These are phyloP conservation scores for Megaceryle alcyon DNA, from an alignment of 2,797 vertebrate genomes.

Conservation along the genomic window DNA sequence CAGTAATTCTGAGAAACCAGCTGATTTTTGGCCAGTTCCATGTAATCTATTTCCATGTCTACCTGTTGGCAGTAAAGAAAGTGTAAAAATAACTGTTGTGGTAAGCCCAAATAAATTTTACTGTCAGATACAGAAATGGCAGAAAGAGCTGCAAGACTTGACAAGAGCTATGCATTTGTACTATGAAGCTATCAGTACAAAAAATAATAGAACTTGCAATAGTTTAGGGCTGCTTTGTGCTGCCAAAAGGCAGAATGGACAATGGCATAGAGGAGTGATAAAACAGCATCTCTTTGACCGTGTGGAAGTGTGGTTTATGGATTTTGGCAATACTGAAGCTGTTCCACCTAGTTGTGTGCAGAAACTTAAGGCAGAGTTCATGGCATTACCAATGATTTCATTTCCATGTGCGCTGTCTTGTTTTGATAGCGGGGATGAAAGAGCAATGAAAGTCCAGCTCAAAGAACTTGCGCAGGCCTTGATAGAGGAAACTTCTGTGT, in stretches of 20 bases:
- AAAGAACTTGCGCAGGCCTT: slow-evolving; percentile 81
- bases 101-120: slow-evolving; percentile 85
- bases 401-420: slow-evolving; percentile 86
- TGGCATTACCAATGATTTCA: slow-evolving; percentile 82
- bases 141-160: slow-evolving; percentile 82
- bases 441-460: slow-evolving; percentile 77
- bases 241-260: slow-evolving; percentile 86
- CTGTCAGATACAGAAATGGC: slow-evolving; percentile 83
- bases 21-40: slow-evolving; percentile 78
- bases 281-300: slow-evolving; percentile 83
- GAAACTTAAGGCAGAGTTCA: slow-evolving; percentile 84
- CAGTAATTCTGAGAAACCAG: slow-evolving; percentile 53
- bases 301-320: slow-evolving; percentile 88
- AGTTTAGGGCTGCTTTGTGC: slow-evolving; percentile 88
- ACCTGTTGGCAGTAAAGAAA: slow-evolving; percentile 77
- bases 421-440: slow-evolving; percentile 70
- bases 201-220: slow-evolving; percentile 63
- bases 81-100: slow-evolving; percentile 84
- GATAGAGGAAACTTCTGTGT: slow-evolving; percentile 78
- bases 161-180: slow-evolving; percentile 77
- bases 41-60: slow-evolving; percentile 78
- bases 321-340: slow-evolving; percentile 87
- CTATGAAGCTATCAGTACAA: slow-evolving; percentile 74
- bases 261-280: slow-evolving; percentile 90
- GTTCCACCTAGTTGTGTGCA: slow-evolving; percentile 81